These are phyloP conservation scores for Erannis defoliaria DNA, from an alignment of 2,888 invertebrate species.

Conservation along the genomic window DNA sequence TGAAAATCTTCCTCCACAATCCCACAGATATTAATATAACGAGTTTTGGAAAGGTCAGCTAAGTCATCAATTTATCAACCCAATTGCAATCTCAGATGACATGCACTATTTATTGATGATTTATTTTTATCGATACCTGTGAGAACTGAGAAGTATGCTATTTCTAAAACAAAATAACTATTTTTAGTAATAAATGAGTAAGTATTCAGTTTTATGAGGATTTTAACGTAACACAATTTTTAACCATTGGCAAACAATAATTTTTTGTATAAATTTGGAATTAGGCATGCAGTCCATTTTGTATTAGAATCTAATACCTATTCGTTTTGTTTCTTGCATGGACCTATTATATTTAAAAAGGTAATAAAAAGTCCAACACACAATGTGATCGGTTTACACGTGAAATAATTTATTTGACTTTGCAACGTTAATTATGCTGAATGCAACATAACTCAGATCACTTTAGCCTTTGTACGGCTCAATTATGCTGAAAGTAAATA, in stretches of 20 bases:
- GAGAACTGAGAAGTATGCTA: not conserved
- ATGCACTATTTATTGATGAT: slow-evolving; percentile 9
- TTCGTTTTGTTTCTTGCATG: too few relatives aligned
- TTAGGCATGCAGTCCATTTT: too few relatives aligned
- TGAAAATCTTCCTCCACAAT: not conserved
- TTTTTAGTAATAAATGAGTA: not conserved
- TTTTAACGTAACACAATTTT: too few relatives aligned
- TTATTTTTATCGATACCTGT: slow-evolving; percentile 5
- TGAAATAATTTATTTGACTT: not conserved
- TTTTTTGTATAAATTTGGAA: too few relatives aligned
- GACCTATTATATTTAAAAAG: not conserved
- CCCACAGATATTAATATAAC: slow-evolving; percentile 6
- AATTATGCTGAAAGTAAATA: slow-evolving; percentile 21
- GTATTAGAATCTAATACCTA: too few relatives aligned
- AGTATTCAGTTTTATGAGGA: not conserved
- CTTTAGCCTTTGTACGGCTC: slow-evolving; percentile 6
- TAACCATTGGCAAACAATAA: too few relatives aligned
- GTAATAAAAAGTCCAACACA: not conserved
- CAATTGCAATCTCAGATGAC: slow-evolving; percentile 9
- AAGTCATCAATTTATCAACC: slow-evolving; percentile 15
- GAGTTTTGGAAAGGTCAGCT: slow-evolving; percentile 16
- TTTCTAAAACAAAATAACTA: not conserved
- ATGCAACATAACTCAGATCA: not conserved
- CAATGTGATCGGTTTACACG: not conserved
- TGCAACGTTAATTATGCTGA: not conserved